Base-by-base conservation (phyloP, 2,797 vertebrate species). In the Sebastes kiyomatsui region DNA sequence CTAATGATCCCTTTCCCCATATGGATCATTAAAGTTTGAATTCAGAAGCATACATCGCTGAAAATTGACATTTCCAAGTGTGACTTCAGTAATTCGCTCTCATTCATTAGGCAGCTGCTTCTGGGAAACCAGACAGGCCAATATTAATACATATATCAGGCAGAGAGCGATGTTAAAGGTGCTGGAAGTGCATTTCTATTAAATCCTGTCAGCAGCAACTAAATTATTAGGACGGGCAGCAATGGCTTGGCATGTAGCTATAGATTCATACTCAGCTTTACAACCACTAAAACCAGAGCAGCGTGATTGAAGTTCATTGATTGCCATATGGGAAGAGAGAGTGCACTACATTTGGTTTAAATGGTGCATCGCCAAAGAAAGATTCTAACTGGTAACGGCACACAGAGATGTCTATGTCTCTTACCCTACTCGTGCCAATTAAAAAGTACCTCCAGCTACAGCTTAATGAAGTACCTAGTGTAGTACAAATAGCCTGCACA, bases 181-280 rank as follows among this genome's bases (percentile, higher is more conserved):
- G 64, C 67, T 67, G 52, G 91, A 84, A 89, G 88, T 83, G 84
- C 69, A 81, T 93, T 91, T 91, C 85, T 87, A 93, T 90, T 92
- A 93, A 83, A 61, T 75, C 80, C 81, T 80, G 89, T 71, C 81
- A 76, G 84, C 75, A 76, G 60, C 46, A 67, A 6, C 68, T 93
- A 83, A 91, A 92, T 93, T 72, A 92, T 81, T 67, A 70, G 61
- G 80, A 82, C n/a, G 59, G 58, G 58, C 71, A 68, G 80, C 11
- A 2, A 71, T 66, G 73, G 49, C 72, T 72, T 42, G 52, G 56
- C 23, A 11, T 67, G 71, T 38, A 22, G 71, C 73, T 83, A 49
- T 77, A 82, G 66, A 89, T 83, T 84, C 74, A 84, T 68, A 56
- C 68, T 78, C 56, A 56, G 79, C 71, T 82, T 88, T 75, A 87